phyloP scores from a whole-genome alignment of 2,113 vertebrate genomes.

The Athene noctua region DNA sequence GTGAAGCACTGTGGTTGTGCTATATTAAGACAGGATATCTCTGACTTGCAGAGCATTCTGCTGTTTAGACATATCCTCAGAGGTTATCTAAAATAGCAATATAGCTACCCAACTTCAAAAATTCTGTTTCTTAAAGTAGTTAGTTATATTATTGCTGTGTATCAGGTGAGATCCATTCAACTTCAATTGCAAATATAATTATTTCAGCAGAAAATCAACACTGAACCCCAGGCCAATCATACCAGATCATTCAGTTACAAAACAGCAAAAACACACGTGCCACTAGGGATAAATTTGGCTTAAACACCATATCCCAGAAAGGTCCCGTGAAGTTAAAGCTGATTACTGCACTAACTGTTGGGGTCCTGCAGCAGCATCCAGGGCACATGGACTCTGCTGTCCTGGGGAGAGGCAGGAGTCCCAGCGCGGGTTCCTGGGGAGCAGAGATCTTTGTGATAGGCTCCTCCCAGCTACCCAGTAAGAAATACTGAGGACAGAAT shows the following conservation, averaged over 20 bases:
- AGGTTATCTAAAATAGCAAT: slow-evolving; percentile 15
- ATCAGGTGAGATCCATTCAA: not conserved
- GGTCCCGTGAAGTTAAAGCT: not conserved
- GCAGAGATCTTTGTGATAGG: not conserved
- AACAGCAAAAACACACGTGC: not conserved
- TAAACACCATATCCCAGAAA: not conserved
- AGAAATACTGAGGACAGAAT: not conserved
- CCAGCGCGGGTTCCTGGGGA: not conserved
- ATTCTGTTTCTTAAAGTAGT: not conserved
- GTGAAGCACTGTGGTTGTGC: slow-evolving; percentile 4
- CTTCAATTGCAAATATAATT: not conserved
- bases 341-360: not conserved
- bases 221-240: not conserved
- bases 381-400: not conserved
- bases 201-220: not conserved
- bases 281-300: not conserved
- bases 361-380: not conserved
- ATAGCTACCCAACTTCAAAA: not conserved
- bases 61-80: slow-evolving; percentile 8
- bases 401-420: not conserved
- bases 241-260: not conserved
- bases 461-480: not conserved
- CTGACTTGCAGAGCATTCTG: slow-evolving; percentile 26
- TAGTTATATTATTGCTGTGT: not conserved
- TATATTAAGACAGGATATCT: slow-evolving; percentile 43